Conservation (phyloP, 30 jellyfish, hydroid and myxozoan species). For the Turritopsis rubra region DNA sequence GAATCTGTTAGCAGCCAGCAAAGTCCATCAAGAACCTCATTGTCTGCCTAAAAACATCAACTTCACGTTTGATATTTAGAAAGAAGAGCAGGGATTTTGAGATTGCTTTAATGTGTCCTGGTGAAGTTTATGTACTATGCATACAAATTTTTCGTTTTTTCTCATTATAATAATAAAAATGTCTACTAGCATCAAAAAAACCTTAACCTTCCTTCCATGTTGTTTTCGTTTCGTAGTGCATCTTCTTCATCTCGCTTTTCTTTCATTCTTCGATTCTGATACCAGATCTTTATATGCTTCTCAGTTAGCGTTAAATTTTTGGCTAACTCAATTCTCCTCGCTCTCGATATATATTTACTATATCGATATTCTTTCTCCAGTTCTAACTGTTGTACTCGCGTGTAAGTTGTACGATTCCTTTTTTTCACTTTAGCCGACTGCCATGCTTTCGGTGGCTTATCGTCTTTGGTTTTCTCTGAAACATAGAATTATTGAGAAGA, state of each 20-base stretch:
- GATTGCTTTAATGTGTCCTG: too few species aligned
- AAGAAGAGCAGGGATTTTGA: too few species aligned
- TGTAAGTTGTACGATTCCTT: constrained; percentile 73
- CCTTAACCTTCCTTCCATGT: not conserved
- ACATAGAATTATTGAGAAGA: not conserved
- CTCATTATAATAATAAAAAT: not conserved
- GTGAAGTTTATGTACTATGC: too few species aligned
- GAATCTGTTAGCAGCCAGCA: too few species aligned
- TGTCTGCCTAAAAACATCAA: too few species aligned
- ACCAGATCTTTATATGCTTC: constrained; percentile 85
- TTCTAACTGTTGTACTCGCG: constrained; percentile 81
- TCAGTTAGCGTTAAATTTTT: constrained; percentile 58
- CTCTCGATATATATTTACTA: constrained; percentile 78
- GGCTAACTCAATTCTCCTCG: constrained; percentile 78
- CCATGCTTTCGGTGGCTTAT: constrained; percentile 83
- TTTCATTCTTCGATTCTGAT: constrained; percentile 75
- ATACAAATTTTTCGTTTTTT: not conserved
- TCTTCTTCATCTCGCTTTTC: constrained; percentile 86
- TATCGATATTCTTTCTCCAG: constrained; percentile 77
- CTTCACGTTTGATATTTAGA: too few species aligned
- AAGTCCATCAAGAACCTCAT: too few species aligned
- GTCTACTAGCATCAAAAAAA: not conserved
- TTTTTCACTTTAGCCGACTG: constrained; percentile 81
- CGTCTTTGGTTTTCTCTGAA: constrained; percentile 59
- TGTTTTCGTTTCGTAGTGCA: not conserved